phyloP scores from a whole-genome alignment of 2,113 vertebrate species.

The Ceratotherium simum region DNA sequence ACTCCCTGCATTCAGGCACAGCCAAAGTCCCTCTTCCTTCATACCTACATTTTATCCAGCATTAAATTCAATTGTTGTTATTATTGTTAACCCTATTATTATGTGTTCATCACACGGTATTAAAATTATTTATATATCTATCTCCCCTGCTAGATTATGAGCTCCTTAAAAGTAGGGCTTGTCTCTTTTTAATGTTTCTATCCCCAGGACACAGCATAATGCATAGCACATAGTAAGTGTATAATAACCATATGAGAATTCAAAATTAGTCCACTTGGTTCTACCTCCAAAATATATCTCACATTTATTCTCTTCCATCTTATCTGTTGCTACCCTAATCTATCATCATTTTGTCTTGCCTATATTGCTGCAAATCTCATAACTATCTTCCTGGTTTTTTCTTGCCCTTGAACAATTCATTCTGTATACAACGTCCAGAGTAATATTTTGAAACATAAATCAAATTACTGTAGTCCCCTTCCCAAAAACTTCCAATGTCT shows the following conservation, averaged over 20 bases:
- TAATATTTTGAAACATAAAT: constrained; percentile 27
- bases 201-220: neutral
- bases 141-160: neutral
- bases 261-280: neutral
- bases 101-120: neutral
- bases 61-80: neutral
- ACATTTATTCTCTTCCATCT: neutral
- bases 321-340: neutral
- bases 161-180: neutral
- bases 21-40: neutral
- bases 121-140: neutral
- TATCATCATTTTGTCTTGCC: neutral
- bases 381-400: neutral
- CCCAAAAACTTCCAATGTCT: neutral
- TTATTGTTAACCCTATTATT: neutral
- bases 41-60: neutral
- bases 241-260: neutral
- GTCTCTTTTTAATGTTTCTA: neutral
- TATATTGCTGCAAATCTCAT: neutral
- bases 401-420: neutral
- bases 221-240: neutral
- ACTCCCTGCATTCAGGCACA: neutral
- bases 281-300: neutral
- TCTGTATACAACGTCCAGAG: neutral
- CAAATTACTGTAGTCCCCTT: neutral